Evolutionary conservation across 2,888 invertebrate genomes (phyloP), one percentile per base, ranked within the genome.

Genomic region (Barypeithes pellucidus): DNA sequence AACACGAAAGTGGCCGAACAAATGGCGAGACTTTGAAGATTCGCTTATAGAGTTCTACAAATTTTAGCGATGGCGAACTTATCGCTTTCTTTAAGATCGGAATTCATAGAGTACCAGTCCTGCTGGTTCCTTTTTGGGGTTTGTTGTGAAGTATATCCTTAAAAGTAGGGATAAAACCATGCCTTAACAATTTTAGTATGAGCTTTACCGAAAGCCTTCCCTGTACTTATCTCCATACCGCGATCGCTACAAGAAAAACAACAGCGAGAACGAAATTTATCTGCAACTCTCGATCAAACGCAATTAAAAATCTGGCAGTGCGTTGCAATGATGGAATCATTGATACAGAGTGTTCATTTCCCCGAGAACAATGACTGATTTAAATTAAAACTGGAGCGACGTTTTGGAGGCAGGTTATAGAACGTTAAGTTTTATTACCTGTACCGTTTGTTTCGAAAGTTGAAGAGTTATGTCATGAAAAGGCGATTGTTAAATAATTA

Each of bases 291-390:
- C 14, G 60, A 68, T 60, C 60, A 39, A 60, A 47, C 24, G 29
- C 29, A 68, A 62, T 62, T 62, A 69, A 69, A 69, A 69, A 61
- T 69, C 41, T 52, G 62, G 11, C 24, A 41, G 54, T 61, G 69
- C 22, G 36, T 29, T 52, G 52, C 24, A 52, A n/a, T 62, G 69
- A 69, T 62, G 62, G 52, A 41, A 52, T 62, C 18, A 29, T 68
- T 52, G 69, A 69, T 69, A 69, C 43, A 16, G 62, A 54, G 50
- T 52, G 69, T 62, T 69, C 52, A 43, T 33, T 24, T 9, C 60
- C 36, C 29, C 33, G 54, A 69, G 69, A 69, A 69, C 68, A 68
- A 68, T 68, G 61, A 61, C 62, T 68, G 52, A 52, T 69, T 69
- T 69, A 69, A 69, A 69, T 69, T 69, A 52, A 69, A 62, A 52